Evolutionary conservation across 2,797 vertebrate genomes (phyloP).

Genomic region (Poecilia picta): DNA sequence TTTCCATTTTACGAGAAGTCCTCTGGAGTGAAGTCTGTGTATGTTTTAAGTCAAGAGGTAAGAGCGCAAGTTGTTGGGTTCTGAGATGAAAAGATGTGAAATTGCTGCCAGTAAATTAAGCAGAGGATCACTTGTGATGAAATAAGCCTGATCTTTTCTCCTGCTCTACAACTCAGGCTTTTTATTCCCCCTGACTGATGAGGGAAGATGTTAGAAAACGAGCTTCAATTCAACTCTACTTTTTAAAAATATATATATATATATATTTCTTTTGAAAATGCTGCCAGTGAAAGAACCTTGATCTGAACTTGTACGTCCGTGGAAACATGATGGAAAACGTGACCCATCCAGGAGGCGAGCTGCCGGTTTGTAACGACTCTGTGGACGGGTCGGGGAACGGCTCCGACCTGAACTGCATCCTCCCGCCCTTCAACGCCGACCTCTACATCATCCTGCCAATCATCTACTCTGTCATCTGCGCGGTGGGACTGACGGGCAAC

Average conservation of each 20-base stretch:
- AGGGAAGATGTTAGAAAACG: not conserved
- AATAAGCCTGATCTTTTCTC: not conserved
- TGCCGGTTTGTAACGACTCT: constrained; percentile 64
- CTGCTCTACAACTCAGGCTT: not conserved
- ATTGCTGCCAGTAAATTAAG: not conserved
- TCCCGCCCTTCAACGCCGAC: constrained; percentile 67
- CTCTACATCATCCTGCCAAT: constrained; percentile 83
- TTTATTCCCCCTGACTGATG: not conserved
- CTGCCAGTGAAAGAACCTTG: constrained; percentile 4
- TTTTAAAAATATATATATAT: not conserved
- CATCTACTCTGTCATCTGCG: constrained; percentile 87
- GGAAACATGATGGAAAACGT: constrained; percentile 71
- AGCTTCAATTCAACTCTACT: not conserved
- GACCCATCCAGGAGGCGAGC: not conserved
- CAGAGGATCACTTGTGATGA: not conserved
- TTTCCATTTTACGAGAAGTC: not conserved
- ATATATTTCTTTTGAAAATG: not conserved
- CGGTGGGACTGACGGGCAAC: constrained; percentile 86
- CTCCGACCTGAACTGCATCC: constrained; percentile 61
- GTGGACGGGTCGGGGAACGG: constrained; percentile 53
- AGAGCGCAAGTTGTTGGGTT: not conserved
- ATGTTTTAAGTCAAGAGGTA: constrained; percentile 8
- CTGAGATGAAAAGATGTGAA: not conserved
- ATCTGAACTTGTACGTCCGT: not conserved
- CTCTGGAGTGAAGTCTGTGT: not conserved